Base-by-base conservation (phyloP, 2,113 vertebrate genomes). In the Hipposideros armiger region DNA sequence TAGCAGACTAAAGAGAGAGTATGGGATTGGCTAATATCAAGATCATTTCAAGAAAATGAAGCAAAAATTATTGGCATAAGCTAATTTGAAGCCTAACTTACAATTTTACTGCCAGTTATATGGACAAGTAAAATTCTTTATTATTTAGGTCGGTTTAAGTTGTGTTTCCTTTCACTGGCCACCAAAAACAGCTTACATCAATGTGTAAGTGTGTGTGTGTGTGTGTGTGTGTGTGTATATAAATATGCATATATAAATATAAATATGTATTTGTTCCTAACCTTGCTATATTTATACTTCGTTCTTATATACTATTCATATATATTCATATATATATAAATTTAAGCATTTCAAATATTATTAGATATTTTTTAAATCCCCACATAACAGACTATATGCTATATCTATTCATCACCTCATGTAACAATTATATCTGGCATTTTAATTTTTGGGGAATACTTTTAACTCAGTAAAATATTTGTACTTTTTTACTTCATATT, bases 21-120 rank as follows among this genome's bases (percentile, higher is more conserved):
- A 90, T 1, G 7, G 16, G 6, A 22, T 52, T 69, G 28, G 15
- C 14, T 82, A 89, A 76, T 90, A 36, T 60, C 66, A 66, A 95
- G 8, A 85, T 73, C 67, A 81, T 95, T 92, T 92, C 82, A 67
- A 73, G 54, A 62, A 94, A 93, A 87, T 47, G 6, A 95, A 91
- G 28, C 16, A 88, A n/a, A 87, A 73, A 11, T 70, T 87, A 87
- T 78, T 67, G 62, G 28, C 30, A 82, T 92, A 72, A 77, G 22
- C 11, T 28, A 82, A 93, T 19, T n/a, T 91, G 42, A 94, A 85
- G 8, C 16, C n/a, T 94, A 52, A 70, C 11, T 22, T 83, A 87
- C 7, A 88, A 42, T 66, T 87, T 92, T 32, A 72, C 45, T 80
- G n/a, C 40, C n/a, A 45, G 26, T 62, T 80, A 76, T 76, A 67